Base-by-base conservation (phyloP, 2,113 vertebrate genomes). In the Orycteropus afer region DNA sequence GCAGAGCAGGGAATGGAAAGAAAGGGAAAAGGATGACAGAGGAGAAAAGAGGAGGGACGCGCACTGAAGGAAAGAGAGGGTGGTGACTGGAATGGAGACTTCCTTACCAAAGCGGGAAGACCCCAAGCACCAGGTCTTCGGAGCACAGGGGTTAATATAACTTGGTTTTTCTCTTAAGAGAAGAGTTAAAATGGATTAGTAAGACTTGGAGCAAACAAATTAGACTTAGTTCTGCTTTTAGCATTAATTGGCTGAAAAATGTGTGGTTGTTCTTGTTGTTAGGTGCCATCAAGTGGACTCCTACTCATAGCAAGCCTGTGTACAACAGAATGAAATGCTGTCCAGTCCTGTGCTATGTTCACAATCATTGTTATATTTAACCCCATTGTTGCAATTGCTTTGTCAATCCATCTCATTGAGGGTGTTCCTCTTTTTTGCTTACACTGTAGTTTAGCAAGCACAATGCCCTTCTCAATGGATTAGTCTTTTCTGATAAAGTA, bases 11-110 rank as follows among this genome's bases (percentile, higher is more conserved):
- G 78, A 40, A 37, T 3, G 29, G 17, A 82, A 6, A 47, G 15
- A 23, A 17, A 61, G 3, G 20, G 40, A 5, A 8, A 11, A 1
- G 9, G 7, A 51, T 7, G 20, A 7, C 0, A 84, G 5, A 53
- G 5, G 8, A 73, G 27, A 11, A 4, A 5, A 27, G 29, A 22
- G 4, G 1, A 23, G 42, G 32, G 14, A 13, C 11, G 13, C 1
- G 4, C 17, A 18, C 34, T 11, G 6, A 27, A 45, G 71, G 4
- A 42, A 27, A 45, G 1, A 45, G 8, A 63, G 53, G 9, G 8
- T 12, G 7, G 20, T n/a, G n/a, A n/a, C 32, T 14, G 23, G 23
- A 13, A 23, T 76, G 51, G 27, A 40, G 34, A n/a, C n/a, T 23
- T 85, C 20, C 34, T 78, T 47, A 67, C 15, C 1, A 55, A 51